A percentile compares a stretch with the other conserved stretches of the same genome.
phyloP scores from a whole-genome alignment of 2,113 vertebrate species.

The Alectura lathami region DNA sequence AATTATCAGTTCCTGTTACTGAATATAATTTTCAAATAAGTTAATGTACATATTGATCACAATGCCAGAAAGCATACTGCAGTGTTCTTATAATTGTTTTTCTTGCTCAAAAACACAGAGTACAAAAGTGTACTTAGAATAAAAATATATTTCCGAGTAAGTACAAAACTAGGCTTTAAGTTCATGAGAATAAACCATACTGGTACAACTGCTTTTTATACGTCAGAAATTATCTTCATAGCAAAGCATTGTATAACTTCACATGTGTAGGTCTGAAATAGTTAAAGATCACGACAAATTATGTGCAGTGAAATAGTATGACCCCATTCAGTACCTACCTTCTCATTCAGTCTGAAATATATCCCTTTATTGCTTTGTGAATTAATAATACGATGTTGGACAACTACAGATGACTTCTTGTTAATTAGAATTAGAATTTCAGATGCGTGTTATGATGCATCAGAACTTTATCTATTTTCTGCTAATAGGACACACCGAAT shows the following conservation, averaged over 20 bases:
- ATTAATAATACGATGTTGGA: conserved; percentile 57
- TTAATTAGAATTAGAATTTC: conserved; percentile 59
- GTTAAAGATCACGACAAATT: conserved; percentile 40
- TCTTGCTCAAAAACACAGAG: neutral
- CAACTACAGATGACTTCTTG: conserved; percentile 63
- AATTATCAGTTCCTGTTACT: neutral
- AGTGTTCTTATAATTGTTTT: neutral
- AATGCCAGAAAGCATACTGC: neutral
- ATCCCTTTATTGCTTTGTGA: conserved; percentile 54
- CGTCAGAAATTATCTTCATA: neutral
- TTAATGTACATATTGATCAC: neutral
- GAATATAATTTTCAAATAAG: neutral
- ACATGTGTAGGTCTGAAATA: neutral
- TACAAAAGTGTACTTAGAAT: neutral
- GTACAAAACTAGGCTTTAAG: conserved; percentile 16
- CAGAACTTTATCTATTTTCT: conserved; percentile 49
- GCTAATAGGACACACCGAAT: neutral
- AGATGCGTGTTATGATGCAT: conserved; percentile 41
- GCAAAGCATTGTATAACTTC: neutral
- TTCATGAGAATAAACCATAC: neutral
- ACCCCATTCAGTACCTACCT: conserved; percentile 38
- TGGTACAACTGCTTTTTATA: neutral
- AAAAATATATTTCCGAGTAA: conserved; percentile 13
- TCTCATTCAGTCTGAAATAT: conserved; percentile 50
- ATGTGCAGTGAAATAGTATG: conserved; percentile 9